Conservation (phyloP, 2,888 invertebrate species). For the Sinopyrophorus schimmeli region DNA sequence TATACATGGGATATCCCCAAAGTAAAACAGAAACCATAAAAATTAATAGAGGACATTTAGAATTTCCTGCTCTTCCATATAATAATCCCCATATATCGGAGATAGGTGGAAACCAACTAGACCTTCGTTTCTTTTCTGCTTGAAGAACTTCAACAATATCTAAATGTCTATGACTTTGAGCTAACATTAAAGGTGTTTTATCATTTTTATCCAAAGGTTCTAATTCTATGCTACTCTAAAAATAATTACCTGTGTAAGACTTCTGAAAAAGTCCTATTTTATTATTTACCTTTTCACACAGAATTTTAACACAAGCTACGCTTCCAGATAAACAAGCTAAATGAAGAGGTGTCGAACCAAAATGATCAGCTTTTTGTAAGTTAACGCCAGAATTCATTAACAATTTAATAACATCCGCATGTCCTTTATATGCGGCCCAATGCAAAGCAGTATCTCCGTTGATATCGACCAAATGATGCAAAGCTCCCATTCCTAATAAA, state of each 20-base stretch:
- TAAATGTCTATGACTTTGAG: slow-evolving; percentile 83
- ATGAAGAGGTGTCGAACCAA: slow-evolving; percentile 89
- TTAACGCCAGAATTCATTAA: slow-evolving; percentile 91
- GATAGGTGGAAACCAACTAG: slow-evolving; percentile 84
- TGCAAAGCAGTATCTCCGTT: slow-evolving; percentile 93
- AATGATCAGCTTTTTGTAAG: slow-evolving; percentile 86
- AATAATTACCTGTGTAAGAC: slow-evolving; percentile 1
- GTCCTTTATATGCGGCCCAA: slow-evolving; percentile 94
- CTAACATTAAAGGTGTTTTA: slow-evolving; percentile 88
- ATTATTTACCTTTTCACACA: slow-evolving; percentile 87
- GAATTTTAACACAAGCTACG: slow-evolving; percentile 79
- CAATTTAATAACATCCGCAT: slow-evolving; percentile 83
- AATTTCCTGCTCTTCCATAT: slow-evolving; percentile 89
- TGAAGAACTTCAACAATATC: slow-evolving; percentile 82
- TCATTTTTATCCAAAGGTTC: slow-evolving; percentile 89
- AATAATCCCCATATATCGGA: slow-evolving; percentile 87
- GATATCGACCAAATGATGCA: slow-evolving; percentile 83
- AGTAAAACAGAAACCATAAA: slow-evolving; percentile 83
- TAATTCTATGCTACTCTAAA: slow-evolving; percentile 80
- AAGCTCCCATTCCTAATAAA: slow-evolving; percentile 85
- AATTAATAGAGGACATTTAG: slow-evolving; percentile 83
- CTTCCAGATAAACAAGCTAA: slow-evolving; percentile 88
- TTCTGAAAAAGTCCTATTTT: no score
- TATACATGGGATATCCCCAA: slow-evolving; percentile 94
- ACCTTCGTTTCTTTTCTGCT: slow-evolving; percentile 78